These are phyloP conservation scores for Hesperophylax magnus DNA, from an alignment of 1,140 invertebrate genomes.

Conservation along the genomic window DNA sequence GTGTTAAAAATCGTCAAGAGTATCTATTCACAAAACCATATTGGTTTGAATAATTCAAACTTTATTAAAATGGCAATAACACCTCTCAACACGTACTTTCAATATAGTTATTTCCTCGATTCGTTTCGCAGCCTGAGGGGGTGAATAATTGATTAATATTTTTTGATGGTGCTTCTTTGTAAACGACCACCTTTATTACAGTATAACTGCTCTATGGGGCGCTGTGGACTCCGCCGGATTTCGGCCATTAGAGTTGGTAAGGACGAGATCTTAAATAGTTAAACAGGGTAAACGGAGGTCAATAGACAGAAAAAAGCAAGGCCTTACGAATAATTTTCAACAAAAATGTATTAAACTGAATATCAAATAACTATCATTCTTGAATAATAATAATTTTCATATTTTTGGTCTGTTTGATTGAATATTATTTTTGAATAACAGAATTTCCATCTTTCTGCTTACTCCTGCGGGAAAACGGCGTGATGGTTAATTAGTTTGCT, in stretches of 20 bases:
- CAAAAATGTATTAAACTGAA: too few relatives aligned
- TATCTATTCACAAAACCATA: too few relatives aligned
- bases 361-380: too few relatives aligned
- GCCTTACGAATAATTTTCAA: too few relatives aligned
- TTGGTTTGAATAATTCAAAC: too few relatives aligned
- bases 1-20: too few relatives aligned
- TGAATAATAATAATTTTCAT: too few relatives aligned
- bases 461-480: too few relatives aligned
- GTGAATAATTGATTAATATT: conserved; percentile 40
- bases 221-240: conserved; percentile 15
- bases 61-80: neutral
- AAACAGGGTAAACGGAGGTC: conserved; percentile 10
- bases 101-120: neutral
- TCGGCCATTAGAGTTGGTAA: neutral
- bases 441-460: too few relatives aligned
- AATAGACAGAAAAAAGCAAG: neutral
- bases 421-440: too few relatives aligned
- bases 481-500: too few relatives aligned
- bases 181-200: conserved; percentile 38
- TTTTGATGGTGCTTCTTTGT: conserved; percentile 35
- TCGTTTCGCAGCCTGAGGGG: neutral
- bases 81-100: neutral
- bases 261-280: conserved; percentile 21
- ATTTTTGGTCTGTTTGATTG: too few relatives aligned
- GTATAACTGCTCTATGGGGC: conserved; percentile 27